Base-by-base conservation (phyloP, 2,888 invertebrate genomes). In the Chrysotoxum bicinctum region DNA sequence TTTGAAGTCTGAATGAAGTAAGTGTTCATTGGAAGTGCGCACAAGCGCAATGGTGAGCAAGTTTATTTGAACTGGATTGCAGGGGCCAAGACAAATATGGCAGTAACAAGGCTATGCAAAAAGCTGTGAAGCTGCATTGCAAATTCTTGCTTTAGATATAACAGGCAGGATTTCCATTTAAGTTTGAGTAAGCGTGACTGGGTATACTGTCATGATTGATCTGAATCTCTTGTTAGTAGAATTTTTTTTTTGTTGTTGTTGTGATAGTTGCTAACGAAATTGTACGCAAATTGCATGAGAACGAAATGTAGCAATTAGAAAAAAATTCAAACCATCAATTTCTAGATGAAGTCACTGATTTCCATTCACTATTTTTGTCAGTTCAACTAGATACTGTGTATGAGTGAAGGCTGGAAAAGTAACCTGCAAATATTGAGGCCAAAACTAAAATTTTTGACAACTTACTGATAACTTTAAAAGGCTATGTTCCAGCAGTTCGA, bases 151-250 rank as follows among this genome's bases (percentile, higher is more conserved):
- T 56, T 30, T 7, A 56, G 10, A 56, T 16, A 26, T 8, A 23
- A 60, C n/a, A 60, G 40, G 30, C 40, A 60, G 60, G 45, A 64
- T 64, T 48, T 64, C 64, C 64, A 45, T 45, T 48, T 62, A 45
- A 45, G 62, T 62, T 16, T 26, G 19, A 16, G 45, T 45, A 45
- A 64, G 64, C 64, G 64, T 64, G 64, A 64, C 64, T 64, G 16
- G 16, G 8, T 37, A n/a, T 19, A 9, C 30, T 48, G 45, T 64
- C 45, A 45, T 45, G 64, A 64, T 64, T 64, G 64, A 64, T 64
- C 60, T 35, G 56, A 19, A 40, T 64, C 64, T 64, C 64, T 64
- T 30, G 45, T 45, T 45, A 26, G 45, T 32, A 8, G 4, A 23
- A 9, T 30, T 30, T 7, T 26, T 52, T 26, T 50, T 23, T 14